Conservation (phyloP, 2,113 vertebrate species). For the Lipotes vexillifer region DNA sequence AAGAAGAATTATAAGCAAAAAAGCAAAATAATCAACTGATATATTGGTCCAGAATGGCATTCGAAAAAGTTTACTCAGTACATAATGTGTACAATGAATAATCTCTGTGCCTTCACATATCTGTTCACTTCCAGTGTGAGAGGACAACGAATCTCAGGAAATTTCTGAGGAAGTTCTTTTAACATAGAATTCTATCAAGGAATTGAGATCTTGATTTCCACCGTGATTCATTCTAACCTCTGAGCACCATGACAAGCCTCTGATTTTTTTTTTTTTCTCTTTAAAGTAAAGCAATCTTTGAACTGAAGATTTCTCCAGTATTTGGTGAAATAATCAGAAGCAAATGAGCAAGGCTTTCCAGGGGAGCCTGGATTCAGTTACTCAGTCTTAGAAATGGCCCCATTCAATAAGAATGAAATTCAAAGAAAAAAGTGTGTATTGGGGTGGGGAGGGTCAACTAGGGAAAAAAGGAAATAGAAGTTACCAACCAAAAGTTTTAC, state of each 20-base stretch:
- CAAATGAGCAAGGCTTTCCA: not conserved
- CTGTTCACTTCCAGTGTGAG: not conserved
- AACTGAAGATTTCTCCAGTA: not conserved
- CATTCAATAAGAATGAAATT: not conserved
- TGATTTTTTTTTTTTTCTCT: no score
- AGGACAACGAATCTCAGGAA: not conserved
- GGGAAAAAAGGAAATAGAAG: not conserved
- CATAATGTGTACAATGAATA: not conserved
- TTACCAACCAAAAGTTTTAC: not conserved
- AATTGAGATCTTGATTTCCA: not conserved
- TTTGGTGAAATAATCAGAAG: slow-evolving; percentile 16
- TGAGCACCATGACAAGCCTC: not conserved
- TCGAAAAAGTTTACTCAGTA: not conserved
- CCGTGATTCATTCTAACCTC: not conserved
- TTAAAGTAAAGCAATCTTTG: not conserved
- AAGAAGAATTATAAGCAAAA: not conserved
- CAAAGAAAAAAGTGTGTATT: not conserved
- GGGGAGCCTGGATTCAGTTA: not conserved
- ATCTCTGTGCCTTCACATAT: not conserved
- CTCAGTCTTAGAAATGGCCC: not conserved
- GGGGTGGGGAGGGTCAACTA: not conserved
- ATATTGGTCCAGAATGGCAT: not conserved
- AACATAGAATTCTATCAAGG: not conserved
- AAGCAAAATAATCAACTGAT: not conserved
- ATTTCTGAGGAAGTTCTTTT: not conserved